These are phyloP conservation scores for Epistrophe eligans DNA, from an alignment of 2,888 invertebrate species.

Conservation along the genomic window DNA sequence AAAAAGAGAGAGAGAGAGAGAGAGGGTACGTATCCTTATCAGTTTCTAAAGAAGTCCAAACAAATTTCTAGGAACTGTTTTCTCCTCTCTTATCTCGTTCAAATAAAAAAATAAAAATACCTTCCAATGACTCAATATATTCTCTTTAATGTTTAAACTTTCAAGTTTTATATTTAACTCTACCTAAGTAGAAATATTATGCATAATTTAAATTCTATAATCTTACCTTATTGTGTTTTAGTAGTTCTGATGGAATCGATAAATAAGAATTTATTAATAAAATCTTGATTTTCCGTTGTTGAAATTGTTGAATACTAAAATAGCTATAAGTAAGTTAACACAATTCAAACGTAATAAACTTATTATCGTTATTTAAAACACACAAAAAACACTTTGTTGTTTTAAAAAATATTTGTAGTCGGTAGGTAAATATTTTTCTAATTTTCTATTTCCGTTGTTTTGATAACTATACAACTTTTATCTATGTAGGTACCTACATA, in stretches of 20 bases:
- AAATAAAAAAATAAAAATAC: neutral
- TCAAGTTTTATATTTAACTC: neutral
- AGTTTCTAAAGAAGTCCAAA: neutral
- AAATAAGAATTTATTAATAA: constrained; percentile 3
- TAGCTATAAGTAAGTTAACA: constrained; percentile 11
- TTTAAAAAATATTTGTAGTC: neutral
- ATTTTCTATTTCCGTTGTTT: constrained; percentile 32
- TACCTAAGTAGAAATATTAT: neutral
- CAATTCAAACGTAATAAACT: constrained; percentile 6
- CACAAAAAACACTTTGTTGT: constrained; percentile 25
- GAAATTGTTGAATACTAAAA: neutral
- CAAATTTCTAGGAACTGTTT: neutral
- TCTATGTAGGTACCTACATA: neutral
- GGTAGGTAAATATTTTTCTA: constrained; percentile 33
- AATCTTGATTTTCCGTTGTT: neutral
- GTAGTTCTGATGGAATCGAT: constrained; percentile 5
- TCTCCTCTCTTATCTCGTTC: neutral
- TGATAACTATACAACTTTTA: constrained; percentile 20
- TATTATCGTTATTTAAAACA: constrained; percentile 17
- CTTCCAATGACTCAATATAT: constrained; percentile 5
- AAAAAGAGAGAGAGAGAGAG: neutral
- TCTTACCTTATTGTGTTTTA: constrained; percentile 8
- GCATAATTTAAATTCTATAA: neutral
- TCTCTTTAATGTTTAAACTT: neutral
- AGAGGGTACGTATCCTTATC: neutral